Conservation (phyloP, 1,140 invertebrate species). For the Leptopilina boulardi region DNA sequence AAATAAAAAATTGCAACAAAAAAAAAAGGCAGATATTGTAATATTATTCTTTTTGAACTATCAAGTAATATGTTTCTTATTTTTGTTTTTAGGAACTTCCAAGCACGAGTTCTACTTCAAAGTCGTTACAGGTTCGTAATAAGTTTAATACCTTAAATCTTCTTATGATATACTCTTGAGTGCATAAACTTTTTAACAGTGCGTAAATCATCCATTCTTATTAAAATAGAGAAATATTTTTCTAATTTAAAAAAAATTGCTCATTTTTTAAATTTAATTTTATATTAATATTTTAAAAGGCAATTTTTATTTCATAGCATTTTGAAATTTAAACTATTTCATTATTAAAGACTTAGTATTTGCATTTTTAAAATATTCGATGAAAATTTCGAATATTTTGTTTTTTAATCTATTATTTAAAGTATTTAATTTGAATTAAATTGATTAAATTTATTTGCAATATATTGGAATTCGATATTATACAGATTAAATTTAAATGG, state of each 20-base stretch:
- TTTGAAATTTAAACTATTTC: too few relatives aligned
- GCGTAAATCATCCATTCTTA: not conserved
- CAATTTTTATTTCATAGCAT: too few relatives aligned
- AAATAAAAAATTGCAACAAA: not conserved
- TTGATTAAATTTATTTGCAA: too few relatives aligned
- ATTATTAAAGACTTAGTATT: too few relatives aligned
- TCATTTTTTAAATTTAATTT: too few relatives aligned
- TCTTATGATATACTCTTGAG: not conserved
- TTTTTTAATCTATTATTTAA: too few relatives aligned
- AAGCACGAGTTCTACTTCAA: slow-evolving; percentile 11
- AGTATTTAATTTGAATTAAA: too few relatives aligned
- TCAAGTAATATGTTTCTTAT: not conserved
- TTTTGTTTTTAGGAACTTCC: slow-evolving; percentile 11
- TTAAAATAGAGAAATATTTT: not conserved
- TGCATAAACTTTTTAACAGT: not conserved
- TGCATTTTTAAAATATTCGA: too few relatives aligned
- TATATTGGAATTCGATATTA: not conserved
- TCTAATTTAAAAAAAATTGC: not conserved
- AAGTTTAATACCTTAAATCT: slow-evolving; percentile 23
- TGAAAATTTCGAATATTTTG: too few relatives aligned
- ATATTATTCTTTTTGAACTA: not conserved
- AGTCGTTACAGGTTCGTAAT: slow-evolving; percentile 28
- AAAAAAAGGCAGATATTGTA: not conserved
- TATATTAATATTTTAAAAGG: too few relatives aligned
- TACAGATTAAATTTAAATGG: too few relatives aligned